Evolutionary conservation across 2,888 invertebrate species (phyloP).

Genomic region (Halocaridina rubra): DNA sequence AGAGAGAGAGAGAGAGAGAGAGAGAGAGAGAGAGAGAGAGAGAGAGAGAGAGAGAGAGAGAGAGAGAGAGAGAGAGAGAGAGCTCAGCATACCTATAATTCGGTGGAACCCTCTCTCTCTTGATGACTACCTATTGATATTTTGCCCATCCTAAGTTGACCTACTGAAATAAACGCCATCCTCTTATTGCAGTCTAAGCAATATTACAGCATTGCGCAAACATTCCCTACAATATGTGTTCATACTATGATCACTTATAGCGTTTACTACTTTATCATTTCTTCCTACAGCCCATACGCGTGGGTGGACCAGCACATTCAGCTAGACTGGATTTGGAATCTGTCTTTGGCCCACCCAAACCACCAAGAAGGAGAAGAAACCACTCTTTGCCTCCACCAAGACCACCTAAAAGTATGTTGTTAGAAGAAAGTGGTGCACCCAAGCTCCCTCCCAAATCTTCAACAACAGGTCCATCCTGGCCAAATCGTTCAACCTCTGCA

Average conservation of each 20-base stretch:
- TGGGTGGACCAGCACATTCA: background rate
- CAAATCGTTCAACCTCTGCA: background rate
- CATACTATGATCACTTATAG: no score
- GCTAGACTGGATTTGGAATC: background rate
- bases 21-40: background rate
- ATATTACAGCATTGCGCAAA: no score
- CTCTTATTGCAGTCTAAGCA: no score
- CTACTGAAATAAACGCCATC: no score
- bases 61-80: background rate
- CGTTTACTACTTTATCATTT: background rate
- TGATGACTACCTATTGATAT: no score
- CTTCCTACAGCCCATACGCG: background rate
- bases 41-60: background rate
- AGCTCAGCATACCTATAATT: no score
- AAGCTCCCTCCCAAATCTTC: background rate
- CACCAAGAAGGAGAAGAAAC: conserved; percentile 15
- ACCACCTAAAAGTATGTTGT: background rate
- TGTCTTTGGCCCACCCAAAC: conserved; percentile 37
- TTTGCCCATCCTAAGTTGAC: no score
- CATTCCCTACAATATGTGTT: no score
- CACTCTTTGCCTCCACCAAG: conserved; percentile 27
- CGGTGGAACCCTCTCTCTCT: no score
- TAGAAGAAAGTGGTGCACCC: background rate
- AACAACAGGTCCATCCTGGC: background rate
- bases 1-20: background rate